Conservation (phyloP, 2,888 invertebrate genomes). For the Alviniconcha strummeri region DNA sequence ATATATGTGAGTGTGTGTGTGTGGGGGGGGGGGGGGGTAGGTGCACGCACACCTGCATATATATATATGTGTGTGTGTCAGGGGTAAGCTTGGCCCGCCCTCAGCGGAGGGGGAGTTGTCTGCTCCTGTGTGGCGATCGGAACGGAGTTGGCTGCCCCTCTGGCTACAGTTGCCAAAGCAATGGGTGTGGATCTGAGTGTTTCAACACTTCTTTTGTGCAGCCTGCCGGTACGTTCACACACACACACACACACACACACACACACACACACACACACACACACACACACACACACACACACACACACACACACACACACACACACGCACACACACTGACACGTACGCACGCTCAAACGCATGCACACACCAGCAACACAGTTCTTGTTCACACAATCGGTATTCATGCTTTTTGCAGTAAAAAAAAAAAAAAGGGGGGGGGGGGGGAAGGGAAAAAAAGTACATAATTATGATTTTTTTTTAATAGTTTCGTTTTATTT, state of each 20-base stretch:
- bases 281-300: too few relatives aligned
- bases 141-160: conserved; percentile 32
- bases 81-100: neutral
- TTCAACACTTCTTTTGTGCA: conserved; percentile 30
- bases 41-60: too few relatives aligned
- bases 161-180: conserved; percentile 32
- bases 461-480: too few relatives aligned
- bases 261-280: too few relatives aligned
- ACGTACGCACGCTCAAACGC: neutral
- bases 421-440: neutral
- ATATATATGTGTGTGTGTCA: neutral
- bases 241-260: neutral
- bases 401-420: neutral
- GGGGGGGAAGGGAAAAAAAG: too few relatives aligned
- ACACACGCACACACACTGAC: neutral
- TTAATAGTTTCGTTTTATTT: too few relatives aligned
- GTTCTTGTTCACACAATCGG: too few relatives aligned
- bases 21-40: too few relatives aligned
- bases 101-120: conserved; percentile 22
- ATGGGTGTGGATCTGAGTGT: conserved; percentile 30
- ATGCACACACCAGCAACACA: too few relatives aligned
- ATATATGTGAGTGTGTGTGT: too few relatives aligned
- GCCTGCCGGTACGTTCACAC: conserved; percentile 11
- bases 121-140: conserved; percentile 31
- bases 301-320: neutral